phyloP scores from a whole-genome alignment of 2,797 vertebrate species.

The Myripristis jacobus region DNA sequence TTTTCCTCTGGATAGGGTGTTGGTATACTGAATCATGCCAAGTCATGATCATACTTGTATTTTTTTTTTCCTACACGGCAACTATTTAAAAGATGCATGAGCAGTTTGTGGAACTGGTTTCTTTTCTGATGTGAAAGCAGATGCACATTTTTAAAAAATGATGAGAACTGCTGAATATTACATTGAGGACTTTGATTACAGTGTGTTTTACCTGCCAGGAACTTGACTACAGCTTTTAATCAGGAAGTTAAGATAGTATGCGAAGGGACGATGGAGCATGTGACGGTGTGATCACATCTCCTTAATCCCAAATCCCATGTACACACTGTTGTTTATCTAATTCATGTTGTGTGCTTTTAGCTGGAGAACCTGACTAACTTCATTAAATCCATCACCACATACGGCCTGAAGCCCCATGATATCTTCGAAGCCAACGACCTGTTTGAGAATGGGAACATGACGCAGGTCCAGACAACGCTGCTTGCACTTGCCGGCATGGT shows the following conservation, averaged over 20 bases:
- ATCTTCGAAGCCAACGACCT: constrained; percentile 96
- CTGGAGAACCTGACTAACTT: constrained; percentile 96
- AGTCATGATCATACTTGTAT: not conserved
- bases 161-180: not conserved
- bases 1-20: not conserved
- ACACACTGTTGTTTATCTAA: not conserved
- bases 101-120: constrained; percentile 8
- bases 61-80: not conserved
- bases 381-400: constrained; percentile 88
- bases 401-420: constrained; percentile 93
- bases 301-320: not conserved
- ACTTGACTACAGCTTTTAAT: not conserved
- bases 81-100: not conserved
- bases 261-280: not conserved
- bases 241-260: not conserved
- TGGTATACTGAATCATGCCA: constrained; percentile 16
- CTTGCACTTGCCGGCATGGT: constrained; percentile 94
- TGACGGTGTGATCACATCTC: not conserved
- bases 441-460: constrained; percentile 94
- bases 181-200: not conserved
- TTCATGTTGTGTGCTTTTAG: constrained; percentile 71
- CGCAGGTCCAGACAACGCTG: constrained; percentile 94
- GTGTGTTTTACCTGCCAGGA: not conserved
- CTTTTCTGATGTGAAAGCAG: not conserved
- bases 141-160: not conserved